A percentile compares a stretch with the other conserved stretches of the same genome.
Conservation (phyloP, 2,888 invertebrate species). For the Proisotoma minuta region DNA sequence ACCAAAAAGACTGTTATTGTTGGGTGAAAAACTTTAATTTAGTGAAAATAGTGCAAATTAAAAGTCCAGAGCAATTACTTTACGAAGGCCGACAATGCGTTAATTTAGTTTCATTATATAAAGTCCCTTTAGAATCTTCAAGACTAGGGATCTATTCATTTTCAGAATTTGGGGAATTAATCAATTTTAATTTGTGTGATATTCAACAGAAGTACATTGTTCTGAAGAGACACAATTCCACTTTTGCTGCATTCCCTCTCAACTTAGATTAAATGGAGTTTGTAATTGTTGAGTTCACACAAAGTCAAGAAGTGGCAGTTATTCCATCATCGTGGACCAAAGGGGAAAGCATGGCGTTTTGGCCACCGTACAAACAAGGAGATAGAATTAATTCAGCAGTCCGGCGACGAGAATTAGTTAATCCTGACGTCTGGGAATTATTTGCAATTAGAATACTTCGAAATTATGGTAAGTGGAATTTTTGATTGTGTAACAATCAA, state of each 20-base stretch:
- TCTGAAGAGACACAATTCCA: background rate
- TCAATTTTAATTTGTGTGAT: too few species aligned
- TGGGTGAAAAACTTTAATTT: background rate
- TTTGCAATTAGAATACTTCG: background rate
- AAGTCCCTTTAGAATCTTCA: too few species aligned
- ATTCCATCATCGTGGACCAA: background rate
- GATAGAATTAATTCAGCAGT: background rate
- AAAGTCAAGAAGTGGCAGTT: background rate
- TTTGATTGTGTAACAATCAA: too few species aligned
- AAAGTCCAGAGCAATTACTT: background rate
- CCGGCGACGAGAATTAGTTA: background rate
- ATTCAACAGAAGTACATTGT: background rate
- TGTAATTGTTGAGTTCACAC: background rate
- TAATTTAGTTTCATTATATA: background rate
- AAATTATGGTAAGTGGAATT: background rate
- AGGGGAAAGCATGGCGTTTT: background rate
- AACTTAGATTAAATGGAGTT: background rate
- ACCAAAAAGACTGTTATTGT: background rate
- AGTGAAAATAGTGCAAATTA: background rate
- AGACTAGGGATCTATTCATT: too few species aligned
- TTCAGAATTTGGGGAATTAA: too few species aligned
- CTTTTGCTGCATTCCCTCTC: background rate
- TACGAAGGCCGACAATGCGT: background rate
- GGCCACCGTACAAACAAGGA: background rate
- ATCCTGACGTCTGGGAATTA: background rate